Base-by-base conservation (phyloP, 2,797 vertebrate species). In the Falco cherrug region DNA sequence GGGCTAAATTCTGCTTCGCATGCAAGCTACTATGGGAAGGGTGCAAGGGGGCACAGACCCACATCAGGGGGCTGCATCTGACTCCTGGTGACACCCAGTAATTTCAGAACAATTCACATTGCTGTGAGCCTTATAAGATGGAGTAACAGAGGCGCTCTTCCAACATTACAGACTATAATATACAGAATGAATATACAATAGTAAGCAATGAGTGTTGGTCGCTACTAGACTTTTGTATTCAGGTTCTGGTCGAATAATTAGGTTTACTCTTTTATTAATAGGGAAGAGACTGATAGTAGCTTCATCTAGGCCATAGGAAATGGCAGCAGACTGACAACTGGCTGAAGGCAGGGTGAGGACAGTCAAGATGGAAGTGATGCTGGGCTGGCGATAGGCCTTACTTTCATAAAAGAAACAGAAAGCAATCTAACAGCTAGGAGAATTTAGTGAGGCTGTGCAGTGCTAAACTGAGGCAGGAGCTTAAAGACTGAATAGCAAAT, bases 1-100 rank as follows among this genome's bases (percentile, higher is more conserved):
- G 0, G 75, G 48, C 51, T 29, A 25, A 53, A 59, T 29, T 73
- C 63, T 64, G 31, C 59, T 37, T 57, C 51, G 43, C 4, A 1
- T 4, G 2, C 28, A 57, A 41, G 35, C 39, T 61, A 0, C 33
- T 1, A 0, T 37, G 63, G 51, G 68, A 69, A 48, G 47, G 51
- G 19, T 73, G 31, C 33, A 67, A 12, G 53, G 53, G 16, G 20
- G 6, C n/a, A 37, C 9, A 28, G 51, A 56, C 33, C 33, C 53
- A 50, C 11, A 3, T 26, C 15, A 51, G 33, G 11, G 28, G 14
- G 9, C 54, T 79, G 54, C 26, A 9, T 14, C 35, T 6, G 11
- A 19, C 13, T 45, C 25, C 79, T 48, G 25, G 12, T 56, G 53
- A 22, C 79, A 77, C 43, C 11, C 15, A 1, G 17, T 3, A 4